Evolutionary conservation across 2,797 vertebrate genomes (phyloP).

Genomic region (Sebastes jordani): DNA sequence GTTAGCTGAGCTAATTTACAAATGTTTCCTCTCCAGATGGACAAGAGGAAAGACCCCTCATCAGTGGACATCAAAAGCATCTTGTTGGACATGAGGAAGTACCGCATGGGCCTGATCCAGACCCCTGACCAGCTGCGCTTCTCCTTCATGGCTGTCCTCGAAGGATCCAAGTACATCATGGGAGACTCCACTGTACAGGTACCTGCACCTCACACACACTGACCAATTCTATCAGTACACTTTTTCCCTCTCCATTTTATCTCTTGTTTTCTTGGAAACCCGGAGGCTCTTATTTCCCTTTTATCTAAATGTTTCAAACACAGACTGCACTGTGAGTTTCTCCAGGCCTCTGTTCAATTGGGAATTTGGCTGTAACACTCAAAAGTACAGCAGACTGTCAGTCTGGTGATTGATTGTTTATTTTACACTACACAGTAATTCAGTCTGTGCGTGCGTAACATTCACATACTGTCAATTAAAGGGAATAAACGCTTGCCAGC

Average conservation of each 20-base stretch:
- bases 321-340: not conserved
- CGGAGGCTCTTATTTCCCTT: not conserved
- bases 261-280: not conserved
- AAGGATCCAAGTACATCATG: slow-evolving; percentile 93
- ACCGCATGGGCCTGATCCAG: slow-evolving; percentile 97
- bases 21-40: slow-evolving; percentile 70
- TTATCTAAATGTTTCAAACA: not conserved
- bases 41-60: slow-evolving; percentile 89
- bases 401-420: not conserved
- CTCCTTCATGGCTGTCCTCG: slow-evolving; percentile 94
- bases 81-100: slow-evolving; percentile 94
- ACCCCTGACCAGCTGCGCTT: slow-evolving; percentile 97
- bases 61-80: slow-evolving; percentile 93
- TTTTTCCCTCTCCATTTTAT: not conserved
- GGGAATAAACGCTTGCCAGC: not conserved
- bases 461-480: too few species aligned
- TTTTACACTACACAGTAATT: not conserved
- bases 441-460: not conserved
- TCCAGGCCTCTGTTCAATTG: not conserved
- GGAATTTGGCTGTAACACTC: not conserved
- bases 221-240: not conserved
- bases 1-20: not conserved
- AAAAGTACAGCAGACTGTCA: not conserved
- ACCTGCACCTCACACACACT: not conserved
- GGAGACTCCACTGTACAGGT: slow-evolving; percentile 94